Evolutionary conservation across 2,113 vertebrate species (phyloP).

Genomic region (Mirza zaza): DNA sequence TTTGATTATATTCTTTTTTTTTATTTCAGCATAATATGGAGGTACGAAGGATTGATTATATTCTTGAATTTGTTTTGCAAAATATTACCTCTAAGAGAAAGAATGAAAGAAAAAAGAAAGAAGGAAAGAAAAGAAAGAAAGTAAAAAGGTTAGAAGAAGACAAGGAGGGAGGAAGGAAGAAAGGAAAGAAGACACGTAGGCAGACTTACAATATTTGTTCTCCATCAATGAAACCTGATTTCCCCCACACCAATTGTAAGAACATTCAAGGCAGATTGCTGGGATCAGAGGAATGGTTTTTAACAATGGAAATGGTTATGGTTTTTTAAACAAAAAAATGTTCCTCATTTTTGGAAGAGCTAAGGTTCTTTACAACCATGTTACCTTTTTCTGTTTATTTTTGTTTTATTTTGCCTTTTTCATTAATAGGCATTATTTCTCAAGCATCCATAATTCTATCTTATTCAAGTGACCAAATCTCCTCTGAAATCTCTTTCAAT

Average conservation of each 20-base stretch:
- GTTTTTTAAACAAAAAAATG: neutral
- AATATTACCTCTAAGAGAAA: neutral
- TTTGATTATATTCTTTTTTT: neutral
- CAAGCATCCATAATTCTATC: neutral
- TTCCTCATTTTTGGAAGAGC: neutral
- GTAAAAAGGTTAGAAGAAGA: too few species aligned
- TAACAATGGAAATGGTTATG: neutral
- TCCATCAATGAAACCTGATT: neutral
- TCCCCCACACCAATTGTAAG: neutral
- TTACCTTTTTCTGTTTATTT: neutral
- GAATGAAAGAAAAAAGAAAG: too few species aligned
- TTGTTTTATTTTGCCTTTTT: neutral
- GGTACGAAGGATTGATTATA: too few species aligned
- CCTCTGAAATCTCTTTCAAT: neutral
- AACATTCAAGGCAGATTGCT: neutral
- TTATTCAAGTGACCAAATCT: neutral
- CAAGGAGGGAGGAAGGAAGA: neutral
- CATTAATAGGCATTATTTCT: neutral
- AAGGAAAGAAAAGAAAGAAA: neutral
- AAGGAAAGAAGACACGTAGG: neutral
- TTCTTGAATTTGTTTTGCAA: too few species aligned
- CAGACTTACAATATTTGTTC: neutral
- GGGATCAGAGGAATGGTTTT: neutral
- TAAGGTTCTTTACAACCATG: neutral
- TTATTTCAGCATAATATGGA: too few species aligned